Evolutionary conservation across 2,113 vertebrate genomes (phyloP).

Genomic region (Fregata magnificens): DNA sequence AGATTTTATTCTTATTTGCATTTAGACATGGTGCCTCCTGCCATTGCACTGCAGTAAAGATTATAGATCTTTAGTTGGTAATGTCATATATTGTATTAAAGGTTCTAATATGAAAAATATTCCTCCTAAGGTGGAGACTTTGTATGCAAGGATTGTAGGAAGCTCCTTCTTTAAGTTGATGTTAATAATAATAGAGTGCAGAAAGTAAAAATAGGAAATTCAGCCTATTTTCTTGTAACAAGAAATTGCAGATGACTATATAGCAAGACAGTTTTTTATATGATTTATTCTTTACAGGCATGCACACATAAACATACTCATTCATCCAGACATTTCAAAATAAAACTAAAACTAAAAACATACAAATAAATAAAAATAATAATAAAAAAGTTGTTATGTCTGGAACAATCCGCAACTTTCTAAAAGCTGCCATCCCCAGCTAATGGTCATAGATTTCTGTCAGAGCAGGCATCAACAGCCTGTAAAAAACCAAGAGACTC

Average conservation of each 20-base stretch:
- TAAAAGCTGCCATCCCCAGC: not conserved
- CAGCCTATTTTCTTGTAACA: not conserved
- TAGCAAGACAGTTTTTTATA: not conserved
- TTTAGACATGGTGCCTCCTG: not conserved
- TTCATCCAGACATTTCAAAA: not conserved
- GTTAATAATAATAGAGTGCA: not conserved
- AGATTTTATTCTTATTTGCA: not conserved
- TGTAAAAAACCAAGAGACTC: not conserved
- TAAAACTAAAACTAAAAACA: not conserved
- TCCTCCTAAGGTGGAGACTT: not conserved
- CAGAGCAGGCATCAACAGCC: not conserved
- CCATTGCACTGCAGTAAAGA: not conserved
- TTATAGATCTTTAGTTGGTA: not conserved
- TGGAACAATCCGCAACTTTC: not conserved
- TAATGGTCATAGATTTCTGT: not conserved
- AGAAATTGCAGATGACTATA: not conserved
- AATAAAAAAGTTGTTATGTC: not conserved
- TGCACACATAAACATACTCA: not conserved
- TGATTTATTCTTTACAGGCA: not conserved
- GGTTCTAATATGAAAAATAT: not conserved
- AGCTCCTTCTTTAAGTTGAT: not conserved
- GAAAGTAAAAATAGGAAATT: not conserved
- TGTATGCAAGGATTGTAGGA: not conserved
- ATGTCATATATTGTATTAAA: not conserved
- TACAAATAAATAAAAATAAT: too few relatives aligned